Base-by-base conservation (phyloP, 2,797 vertebrate species). In the Balearica regulorum region DNA sequence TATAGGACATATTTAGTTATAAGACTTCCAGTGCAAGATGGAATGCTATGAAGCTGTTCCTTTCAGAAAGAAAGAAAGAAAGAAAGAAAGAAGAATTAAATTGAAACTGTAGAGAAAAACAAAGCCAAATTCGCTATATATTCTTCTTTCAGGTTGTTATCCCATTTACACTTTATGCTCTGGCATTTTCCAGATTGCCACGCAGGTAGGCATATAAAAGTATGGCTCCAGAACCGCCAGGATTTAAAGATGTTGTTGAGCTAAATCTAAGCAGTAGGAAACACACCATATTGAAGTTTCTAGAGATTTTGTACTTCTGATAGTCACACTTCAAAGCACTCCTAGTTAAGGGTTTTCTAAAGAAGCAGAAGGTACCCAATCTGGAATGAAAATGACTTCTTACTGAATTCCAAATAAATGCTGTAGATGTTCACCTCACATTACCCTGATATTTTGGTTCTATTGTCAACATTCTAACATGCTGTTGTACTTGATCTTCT, bases 281-380 rank as follows among this genome's bases (percentile, higher is more conserved):
- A 93, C 53, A 93, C 72, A 89, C 39, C 70, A 78, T 95, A 83
- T 39, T 96, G 87, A 94, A 90, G 33, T 94, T 95, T 70, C 69
- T 90, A 79, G 87, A 95, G 76, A 81, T 84, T 91, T 82, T 94
- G 20, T 82, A 18, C 73, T 95, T 95, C 83, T 73, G 77, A 86
- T 64, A 94, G 86, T 94, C 66, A 62, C 77, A 93, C 53, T 87
- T 95, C 60, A 94, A 82, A 93, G 73, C 11, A 7, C 26, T 94
- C 25, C 21, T 55, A 80, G 77, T 88, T 93, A 54, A 94, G 58
- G 58, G 33, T 88, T 95, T 94, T 96, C 51, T 94, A 44, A 95
- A 93, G 87, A 90, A 96, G 72, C 91, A 96, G 90, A 95, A 90
- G 83, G 75, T 89, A 72, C 26, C 48, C 77, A 92, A 71, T 95